A percentile compares a stretch with the other conserved stretches of the same genome.
Conservation (phyloP, 2,797 vertebrate species). For the Darevskia nairensis region DNA sequence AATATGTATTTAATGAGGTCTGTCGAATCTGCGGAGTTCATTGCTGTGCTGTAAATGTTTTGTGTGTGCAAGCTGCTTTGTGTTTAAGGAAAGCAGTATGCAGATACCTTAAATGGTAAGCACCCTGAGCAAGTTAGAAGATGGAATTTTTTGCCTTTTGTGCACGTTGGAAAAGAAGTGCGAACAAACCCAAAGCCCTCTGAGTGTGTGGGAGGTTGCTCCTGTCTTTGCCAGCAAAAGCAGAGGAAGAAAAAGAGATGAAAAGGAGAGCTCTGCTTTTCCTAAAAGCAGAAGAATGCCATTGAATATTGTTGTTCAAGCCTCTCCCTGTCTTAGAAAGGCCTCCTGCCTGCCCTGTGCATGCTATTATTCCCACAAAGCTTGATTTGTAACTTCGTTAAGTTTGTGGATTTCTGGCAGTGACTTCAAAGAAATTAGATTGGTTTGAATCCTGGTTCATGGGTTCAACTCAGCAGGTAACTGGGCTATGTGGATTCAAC, state of each 20-base stretch:
- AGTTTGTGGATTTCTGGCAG: not conserved
- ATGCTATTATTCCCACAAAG: not conserved
- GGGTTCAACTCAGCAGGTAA: not conserved
- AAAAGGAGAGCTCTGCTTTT: not conserved
- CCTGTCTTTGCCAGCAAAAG: not conserved
- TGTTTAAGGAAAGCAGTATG: not conserved
- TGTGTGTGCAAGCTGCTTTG: not conserved
- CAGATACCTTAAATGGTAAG: not conserved
- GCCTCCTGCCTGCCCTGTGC: not conserved
- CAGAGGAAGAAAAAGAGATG: not conserved
- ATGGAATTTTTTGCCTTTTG: not conserved
- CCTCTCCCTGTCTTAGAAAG: not conserved
- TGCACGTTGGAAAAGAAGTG: not conserved
- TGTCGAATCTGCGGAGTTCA: not conserved
- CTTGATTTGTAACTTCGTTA: not conserved
- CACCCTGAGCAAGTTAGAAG: not conserved
- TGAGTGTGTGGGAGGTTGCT: not conserved
- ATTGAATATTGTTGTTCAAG: not conserved
- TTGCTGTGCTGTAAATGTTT: not conserved
- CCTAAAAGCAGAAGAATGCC: not conserved
- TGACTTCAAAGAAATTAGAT: not conserved
- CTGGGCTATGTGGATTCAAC: not conserved
- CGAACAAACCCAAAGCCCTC: not conserved
- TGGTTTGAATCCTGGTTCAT: not conserved
- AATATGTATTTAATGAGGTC: not conserved